phyloP scores from a whole-genome alignment of 2,888 invertebrate species.

The Geophilus truncorum region DNA sequence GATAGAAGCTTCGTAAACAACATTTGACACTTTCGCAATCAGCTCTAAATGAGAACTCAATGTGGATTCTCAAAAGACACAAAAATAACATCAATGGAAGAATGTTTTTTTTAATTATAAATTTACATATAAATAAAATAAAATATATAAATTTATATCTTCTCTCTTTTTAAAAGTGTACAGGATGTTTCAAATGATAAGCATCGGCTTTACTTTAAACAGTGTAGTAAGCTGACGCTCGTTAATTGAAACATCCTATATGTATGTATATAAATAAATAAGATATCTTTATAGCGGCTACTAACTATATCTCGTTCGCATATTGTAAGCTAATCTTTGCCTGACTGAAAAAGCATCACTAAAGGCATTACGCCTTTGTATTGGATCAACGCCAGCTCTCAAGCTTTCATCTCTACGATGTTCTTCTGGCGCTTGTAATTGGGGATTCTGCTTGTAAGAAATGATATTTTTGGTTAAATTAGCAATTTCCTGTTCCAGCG shows the following conservation, averaged over 20 bases:
- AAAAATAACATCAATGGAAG: not conserved
- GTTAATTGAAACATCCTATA: too few species aligned
- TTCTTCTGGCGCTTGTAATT: not conserved
- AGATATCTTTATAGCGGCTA: not conserved
- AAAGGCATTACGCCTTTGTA: not conserved
- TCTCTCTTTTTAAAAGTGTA: not conserved
- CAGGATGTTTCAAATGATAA: too few species aligned
- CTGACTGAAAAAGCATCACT: not conserved
- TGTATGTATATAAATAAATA: too few species aligned
- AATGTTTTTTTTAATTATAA: not conserved
- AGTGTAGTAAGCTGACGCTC: too few species aligned
- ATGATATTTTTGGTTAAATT: not conserved
- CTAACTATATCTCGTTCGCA: not conserved
- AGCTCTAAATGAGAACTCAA: not conserved
- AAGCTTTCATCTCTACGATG: not conserved
- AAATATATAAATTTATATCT: too few species aligned
- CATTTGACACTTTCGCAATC: not conserved
- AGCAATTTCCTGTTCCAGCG: not conserved
- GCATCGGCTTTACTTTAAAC: too few species aligned
- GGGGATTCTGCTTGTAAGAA: not conserved
- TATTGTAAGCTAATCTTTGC: not conserved
- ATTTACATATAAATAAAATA: not conserved
- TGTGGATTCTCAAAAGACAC: too few species aligned
- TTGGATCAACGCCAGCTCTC: not conserved
- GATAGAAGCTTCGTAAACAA: not conserved